Evolutionary conservation across 2,888 invertebrate species (phyloP).

Genomic region (Athrips mouffetella): DNA sequence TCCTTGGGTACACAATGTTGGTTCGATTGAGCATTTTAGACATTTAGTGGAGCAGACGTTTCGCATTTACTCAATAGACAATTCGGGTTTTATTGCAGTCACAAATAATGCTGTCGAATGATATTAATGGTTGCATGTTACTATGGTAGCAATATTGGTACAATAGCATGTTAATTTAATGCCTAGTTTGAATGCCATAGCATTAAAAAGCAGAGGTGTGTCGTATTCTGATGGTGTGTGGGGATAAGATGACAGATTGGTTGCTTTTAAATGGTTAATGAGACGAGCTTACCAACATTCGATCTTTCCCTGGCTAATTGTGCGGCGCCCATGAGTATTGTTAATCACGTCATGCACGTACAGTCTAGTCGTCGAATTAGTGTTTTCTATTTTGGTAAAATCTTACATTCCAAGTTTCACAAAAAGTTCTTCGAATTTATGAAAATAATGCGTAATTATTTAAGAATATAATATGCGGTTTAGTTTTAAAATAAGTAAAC

Average conservation of each 20-base stretch:
- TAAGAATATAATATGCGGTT: no score
- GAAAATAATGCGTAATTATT: no score
- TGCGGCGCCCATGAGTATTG: constrained; percentile 13
- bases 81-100: constrained; percentile 50
- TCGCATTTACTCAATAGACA: constrained; percentile 44
- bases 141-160: neutral
- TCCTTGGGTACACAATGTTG: constrained; percentile 52
- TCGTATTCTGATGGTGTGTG: constrained; percentile 13
- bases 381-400: no score
- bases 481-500: no score
- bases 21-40: constrained; percentile 44
- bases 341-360: constrained; percentile 3
- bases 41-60: constrained; percentile 31
- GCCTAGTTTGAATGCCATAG: neutral
- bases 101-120: constrained; percentile 32
- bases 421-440: no score
- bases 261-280: constrained; percentile 11
- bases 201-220: neutral
- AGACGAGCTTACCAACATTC: constrained; percentile 6
- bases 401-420: no score
- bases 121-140: constrained; percentile 11
- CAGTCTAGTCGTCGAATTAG: no score
- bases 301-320: constrained; percentile 14
- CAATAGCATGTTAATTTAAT: neutral
- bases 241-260: constrained; percentile 13